Percentiles rank a stretch among this genome's conserved stretches.
phyloP scores from a whole-genome alignment of 1,140 invertebrate genomes.

The Drepana arcuata region DNA sequence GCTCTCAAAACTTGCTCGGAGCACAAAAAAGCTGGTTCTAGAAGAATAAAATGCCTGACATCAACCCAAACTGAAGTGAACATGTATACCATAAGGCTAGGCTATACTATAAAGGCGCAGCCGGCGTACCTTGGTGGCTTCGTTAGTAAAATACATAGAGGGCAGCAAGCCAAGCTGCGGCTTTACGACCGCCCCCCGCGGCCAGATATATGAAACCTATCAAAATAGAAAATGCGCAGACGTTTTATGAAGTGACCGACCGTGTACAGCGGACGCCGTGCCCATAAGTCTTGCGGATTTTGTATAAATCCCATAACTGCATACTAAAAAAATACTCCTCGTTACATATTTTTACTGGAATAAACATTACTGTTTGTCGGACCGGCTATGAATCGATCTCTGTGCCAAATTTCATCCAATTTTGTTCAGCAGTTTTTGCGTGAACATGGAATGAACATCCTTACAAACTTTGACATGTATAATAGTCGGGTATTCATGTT shows the following conservation, averaged over 20 bases:
- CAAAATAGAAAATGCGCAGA: slow-evolving; percentile 25
- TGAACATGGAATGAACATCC: too few species aligned
- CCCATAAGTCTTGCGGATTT: slow-evolving; percentile 8
- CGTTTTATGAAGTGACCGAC: slow-evolving; percentile 24
- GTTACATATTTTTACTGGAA: too few species aligned
- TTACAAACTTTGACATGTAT: too few species aligned
- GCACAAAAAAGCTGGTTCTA: background rate
- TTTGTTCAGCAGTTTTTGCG: too few species aligned
- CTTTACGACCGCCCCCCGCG: slow-evolving; percentile 28
- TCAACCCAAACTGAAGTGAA: slow-evolving; percentile 12
- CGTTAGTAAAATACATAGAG: slow-evolving; percentile 21
- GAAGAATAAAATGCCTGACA: background rate
- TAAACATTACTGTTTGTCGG: too few species aligned
- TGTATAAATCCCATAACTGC: background rate
- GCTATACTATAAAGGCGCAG: too few species aligned
- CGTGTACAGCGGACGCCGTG: slow-evolving; percentile 10
- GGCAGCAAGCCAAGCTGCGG: slow-evolving; percentile 27
- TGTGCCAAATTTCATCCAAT: too few species aligned
- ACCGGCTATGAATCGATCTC: too few species aligned
- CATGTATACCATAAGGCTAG: slow-evolving; percentile 18
- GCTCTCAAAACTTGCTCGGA: slow-evolving; percentile 1
- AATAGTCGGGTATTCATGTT: too few species aligned
- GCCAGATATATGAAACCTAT: slow-evolving; percentile 38
- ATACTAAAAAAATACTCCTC: too few species aligned
- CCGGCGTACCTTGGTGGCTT: too few species aligned